A percentile compares a stretch with the other conserved stretches of the same genome.
These are phyloP conservation scores for Podarcis muralis DNA, from an alignment of 2,113 vertebrate species.

Conservation along the genomic window DNA sequence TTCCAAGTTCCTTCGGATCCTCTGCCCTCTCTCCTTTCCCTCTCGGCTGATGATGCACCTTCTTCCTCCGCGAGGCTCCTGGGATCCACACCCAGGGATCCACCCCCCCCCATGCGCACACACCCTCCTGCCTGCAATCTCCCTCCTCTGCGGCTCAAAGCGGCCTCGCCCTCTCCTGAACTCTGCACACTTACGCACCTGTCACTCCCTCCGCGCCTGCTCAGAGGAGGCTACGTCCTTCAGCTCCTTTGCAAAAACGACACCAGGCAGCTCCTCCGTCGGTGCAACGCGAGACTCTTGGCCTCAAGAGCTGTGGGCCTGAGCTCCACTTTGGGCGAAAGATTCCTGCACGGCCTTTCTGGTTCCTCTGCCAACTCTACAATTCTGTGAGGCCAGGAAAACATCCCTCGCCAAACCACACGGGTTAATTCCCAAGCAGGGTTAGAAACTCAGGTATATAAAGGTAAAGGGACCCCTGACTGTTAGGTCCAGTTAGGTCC, in stretches of 20 bases:
- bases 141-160: not conserved
- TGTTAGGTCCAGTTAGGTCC: too few relatives aligned
- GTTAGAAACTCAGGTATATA: too few relatives aligned
- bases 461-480: too few relatives aligned
- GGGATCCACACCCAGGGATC: not conserved
- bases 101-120: not conserved
- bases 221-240: not conserved
- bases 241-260: not conserved
- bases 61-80: not conserved
- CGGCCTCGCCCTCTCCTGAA: not conserved
- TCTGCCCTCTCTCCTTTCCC: not conserved
- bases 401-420: too few relatives aligned
- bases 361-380: too few relatives aligned
- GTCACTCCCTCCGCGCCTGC: not conserved
- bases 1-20: not conserved
- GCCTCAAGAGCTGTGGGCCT: not conserved
- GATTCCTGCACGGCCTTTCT: too few relatives aligned
- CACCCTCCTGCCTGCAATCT: too few relatives aligned
- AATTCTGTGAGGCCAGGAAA: too few relatives aligned
- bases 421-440: too few relatives aligned
- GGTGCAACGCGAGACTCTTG: rapidly evolving
- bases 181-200: not conserved
- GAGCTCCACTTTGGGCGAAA: too few relatives aligned
- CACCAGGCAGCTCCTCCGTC: too few relatives aligned
- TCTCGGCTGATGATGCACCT: not conserved